A percentile compares a stretch with the other conserved stretches of the same genome.
Evolutionary conservation across 2,797 vertebrate species (phyloP).

Genomic region (Cheracebus regulus): DNA sequence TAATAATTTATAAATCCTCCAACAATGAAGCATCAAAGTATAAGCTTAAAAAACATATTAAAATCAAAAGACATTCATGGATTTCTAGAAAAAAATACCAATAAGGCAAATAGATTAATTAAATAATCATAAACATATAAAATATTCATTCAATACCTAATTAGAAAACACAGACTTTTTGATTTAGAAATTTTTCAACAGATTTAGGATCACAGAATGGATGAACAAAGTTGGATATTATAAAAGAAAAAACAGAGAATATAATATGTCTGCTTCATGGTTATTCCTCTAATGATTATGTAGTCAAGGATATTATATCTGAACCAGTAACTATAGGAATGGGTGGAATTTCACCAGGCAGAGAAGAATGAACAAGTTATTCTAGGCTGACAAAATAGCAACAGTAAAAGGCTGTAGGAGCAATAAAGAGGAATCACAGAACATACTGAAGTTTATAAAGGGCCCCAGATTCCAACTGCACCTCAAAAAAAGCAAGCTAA

Average conservation of each 20-base stretch:
- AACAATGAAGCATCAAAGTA: background rate
- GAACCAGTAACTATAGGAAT: background rate
- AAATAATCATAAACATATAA: background rate
- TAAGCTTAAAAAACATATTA: background rate
- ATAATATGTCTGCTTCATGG: background rate
- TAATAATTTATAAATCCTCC: background rate
- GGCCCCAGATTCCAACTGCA: background rate
- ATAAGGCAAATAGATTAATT: background rate
- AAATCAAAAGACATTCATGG: background rate
- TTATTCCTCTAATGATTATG: background rate
- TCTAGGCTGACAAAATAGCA: background rate
- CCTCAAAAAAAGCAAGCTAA: background rate
- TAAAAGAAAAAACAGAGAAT: background rate
- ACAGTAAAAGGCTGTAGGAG: background rate
- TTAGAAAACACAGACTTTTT: background rate
- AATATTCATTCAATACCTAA: conserved; percentile 7
- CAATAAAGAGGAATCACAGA: background rate
- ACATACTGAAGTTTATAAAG: background rate
- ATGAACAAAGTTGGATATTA: background rate
- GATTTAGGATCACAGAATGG: background rate
- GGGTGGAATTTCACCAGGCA: background rate
- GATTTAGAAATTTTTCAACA: background rate
- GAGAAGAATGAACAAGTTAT: background rate
- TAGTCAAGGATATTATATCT: background rate
- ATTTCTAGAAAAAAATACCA: background rate